Percentiles rank a stretch among this genome's conserved stretches.
Conservation (phyloP, 2,888 invertebrate species). For the Podabrus alpinus region DNA sequence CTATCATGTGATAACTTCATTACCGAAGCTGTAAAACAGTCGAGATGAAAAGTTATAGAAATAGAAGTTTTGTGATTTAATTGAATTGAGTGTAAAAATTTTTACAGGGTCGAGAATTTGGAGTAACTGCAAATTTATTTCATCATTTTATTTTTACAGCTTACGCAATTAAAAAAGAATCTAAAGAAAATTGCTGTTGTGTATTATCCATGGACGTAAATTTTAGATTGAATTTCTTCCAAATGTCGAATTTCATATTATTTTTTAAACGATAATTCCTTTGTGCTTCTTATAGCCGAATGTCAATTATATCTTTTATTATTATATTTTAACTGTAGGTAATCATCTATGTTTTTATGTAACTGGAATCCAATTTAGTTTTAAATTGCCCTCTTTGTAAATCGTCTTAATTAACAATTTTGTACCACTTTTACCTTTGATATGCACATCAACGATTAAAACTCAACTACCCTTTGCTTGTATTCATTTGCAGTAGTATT, state of each 20-base stretch:
- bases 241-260: background rate
- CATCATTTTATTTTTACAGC: background rate
- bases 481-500: background rate
- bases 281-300: background rate
- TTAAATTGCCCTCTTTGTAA: background rate
- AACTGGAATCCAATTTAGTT: background rate
- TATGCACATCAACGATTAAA: slow-evolving; percentile 9
- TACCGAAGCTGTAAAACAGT: background rate
- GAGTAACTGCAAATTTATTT: background rate
- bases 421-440: slow-evolving; percentile 16
- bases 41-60: background rate
- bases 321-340: background rate
- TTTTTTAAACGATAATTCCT: background rate
- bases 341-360: background rate
- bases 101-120: background rate
- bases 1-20: background rate
- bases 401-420: slow-evolving; percentile 9
- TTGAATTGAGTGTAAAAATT: background rate
- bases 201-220: background rate
- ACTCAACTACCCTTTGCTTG: slow-evolving; percentile 4
- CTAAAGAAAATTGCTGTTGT: background rate
- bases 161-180: slow-evolving; percentile 1
- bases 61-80: background rate
- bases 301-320: background rate
- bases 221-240: background rate